Evolutionary conservation across 2,797 vertebrate genomes (phyloP), one percentile per base, ranked within the genome.

Genomic region (Eleutherodactylus coqui): DNA sequence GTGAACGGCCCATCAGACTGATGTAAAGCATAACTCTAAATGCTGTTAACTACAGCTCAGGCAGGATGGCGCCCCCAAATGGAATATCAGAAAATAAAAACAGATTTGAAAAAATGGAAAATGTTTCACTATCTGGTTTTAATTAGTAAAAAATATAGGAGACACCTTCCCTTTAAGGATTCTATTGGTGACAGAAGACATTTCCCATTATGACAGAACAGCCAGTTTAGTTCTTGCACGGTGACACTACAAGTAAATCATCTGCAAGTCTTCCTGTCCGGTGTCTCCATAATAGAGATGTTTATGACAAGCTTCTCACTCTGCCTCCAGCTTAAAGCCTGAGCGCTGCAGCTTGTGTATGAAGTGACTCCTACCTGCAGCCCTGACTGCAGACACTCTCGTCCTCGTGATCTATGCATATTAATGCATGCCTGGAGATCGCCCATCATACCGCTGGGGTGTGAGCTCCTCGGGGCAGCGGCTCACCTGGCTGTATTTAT

Each of bases 381-480:
- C 51, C 10, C 27, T 73, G 86, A 75, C 64, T 64, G 24, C 17
- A 45, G 62, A 84, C 84, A 43, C 64, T 64, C 53, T 84, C 83
- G 81, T 79, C 86, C 81, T 81, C 79, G 49, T 83, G 80, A 38
- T 24, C 41, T 21, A 43, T 75, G n/a, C 64, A 62, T 87, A 79
- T 29, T 78, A 83, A 79, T 79, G 72, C 27, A 83, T 78, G 60
- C 19, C 41, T 83, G 51, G 34, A 76, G 69, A 75, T 43, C 85
- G 58, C 14, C 79, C 58, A 82, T 86, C 83, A 87, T 83, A 79
- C n/a, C 86, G 32, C 86, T 72, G 24, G 75, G 79, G 75, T 38
- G 81, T 47, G 79, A 36, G 21, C 32, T 47, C 29, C 53, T 73
- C 21, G 10, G 81, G 49, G 80, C 85, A 73, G 32, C 16, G 38